phyloP scores from a whole-genome alignment of 1,140 invertebrate species.

The Listronotus bonariensis region DNA sequence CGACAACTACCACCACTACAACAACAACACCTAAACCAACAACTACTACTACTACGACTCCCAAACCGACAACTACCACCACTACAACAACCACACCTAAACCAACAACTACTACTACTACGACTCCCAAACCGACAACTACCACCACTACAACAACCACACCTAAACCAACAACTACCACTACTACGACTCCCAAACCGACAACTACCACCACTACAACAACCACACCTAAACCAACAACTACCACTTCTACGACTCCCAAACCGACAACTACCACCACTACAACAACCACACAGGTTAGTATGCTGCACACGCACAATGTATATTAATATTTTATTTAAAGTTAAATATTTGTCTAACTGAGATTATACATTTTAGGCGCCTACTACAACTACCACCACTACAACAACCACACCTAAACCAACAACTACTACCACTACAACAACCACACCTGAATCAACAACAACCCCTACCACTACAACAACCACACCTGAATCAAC shows the following conservation, averaged over 20 bases:
- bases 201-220: too few relatives aligned
- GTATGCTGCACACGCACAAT: too few relatives aligned
- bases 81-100: constrained; percentile 6
- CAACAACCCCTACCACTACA: constrained; percentile 3
- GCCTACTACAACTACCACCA: background rate
- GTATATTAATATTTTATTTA: too few relatives aligned
- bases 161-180: constrained; percentile 2
- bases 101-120: constrained; percentile 6
- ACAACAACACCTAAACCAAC: constrained; percentile 10
- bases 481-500: background rate
- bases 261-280: too few relatives aligned
- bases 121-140: constrained; percentile 7
- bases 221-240: too few relatives aligned
- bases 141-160: constrained; percentile 12
- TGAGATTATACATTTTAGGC: too few relatives aligned
- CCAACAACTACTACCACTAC: constrained; percentile 4
- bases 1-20: background rate
- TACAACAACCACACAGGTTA: constrained; percentile 7
- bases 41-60: constrained; percentile 1
- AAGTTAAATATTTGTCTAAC: too few relatives aligned
- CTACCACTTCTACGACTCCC: too few relatives aligned
- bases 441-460: constrained; percentile 6
- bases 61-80: constrained; percentile 2
- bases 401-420: constrained; percentile 6
- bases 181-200: too few relatives aligned